A percentile compares a stretch with the other conserved stretches of the same genome.
These are phyloP conservation scores for Bombus confusus DNA, from an alignment of 1,140 invertebrate genomes.

Conservation along the genomic window DNA sequence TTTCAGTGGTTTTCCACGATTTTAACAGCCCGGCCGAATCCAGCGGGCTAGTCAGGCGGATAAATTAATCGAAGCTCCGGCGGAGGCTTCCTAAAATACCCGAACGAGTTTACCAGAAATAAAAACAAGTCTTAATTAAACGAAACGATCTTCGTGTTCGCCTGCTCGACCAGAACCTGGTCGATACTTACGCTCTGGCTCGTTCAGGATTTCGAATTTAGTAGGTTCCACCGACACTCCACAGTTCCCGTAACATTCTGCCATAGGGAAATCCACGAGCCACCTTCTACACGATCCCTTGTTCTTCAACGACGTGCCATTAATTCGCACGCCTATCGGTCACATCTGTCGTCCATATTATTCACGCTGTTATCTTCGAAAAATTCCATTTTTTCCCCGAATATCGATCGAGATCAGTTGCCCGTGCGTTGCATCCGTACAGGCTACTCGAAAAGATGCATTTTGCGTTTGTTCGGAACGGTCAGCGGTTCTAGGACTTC, in stretches of 20 bases:
- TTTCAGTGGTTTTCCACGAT: constrained; percentile 32
- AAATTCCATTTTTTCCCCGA: not conserved
- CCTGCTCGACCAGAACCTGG: constrained; percentile 4
- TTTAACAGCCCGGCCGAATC: constrained; percentile 29
- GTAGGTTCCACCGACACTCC: constrained; percentile 10
- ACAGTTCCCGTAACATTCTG: not conserved
- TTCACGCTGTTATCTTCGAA: not conserved
- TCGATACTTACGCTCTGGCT: constrained; percentile 48
- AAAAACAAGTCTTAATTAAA: constrained; percentile 78
- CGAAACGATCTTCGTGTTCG: constrained; percentile 61
- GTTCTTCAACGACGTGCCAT: not conserved
- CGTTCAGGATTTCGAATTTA: constrained; percentile 62
- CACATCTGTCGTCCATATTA: not conserved
- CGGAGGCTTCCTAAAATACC: constrained; percentile 71
- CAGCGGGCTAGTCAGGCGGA: constrained; percentile 34
- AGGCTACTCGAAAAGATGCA: no score
- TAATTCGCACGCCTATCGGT: not conserved
- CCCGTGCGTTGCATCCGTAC: not conserved
- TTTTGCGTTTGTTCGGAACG: constrained; percentile 53
- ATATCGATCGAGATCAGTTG: not conserved
- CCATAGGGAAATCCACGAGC: constrained; percentile 43
- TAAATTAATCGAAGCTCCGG: constrained; percentile 67
- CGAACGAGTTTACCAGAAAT: constrained; percentile 74
- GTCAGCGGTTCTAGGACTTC: constrained; percentile 55
- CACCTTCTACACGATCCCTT: not conserved